phyloP scores from a whole-genome alignment of 2,113 vertebrate genomes.

The human (Homo sapiens) region DNA sequence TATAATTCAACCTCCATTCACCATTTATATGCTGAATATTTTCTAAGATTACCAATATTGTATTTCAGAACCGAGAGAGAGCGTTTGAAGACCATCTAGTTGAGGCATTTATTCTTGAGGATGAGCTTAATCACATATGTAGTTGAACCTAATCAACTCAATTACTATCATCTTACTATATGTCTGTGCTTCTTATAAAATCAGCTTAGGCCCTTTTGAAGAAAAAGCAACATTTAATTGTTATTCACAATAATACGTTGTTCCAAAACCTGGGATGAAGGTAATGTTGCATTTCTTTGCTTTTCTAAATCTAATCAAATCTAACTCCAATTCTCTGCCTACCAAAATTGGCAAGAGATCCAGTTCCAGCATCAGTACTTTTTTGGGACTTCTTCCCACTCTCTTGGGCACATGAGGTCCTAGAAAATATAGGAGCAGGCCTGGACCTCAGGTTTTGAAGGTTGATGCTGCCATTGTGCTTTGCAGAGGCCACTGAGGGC shows the following conservation, averaged over 20 bases:
- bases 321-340: not conserved
- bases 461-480: not conserved
- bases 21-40: not conserved
- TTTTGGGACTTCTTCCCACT: not conserved
- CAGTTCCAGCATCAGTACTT: not conserved
- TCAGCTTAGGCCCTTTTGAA: conserved; percentile 43
- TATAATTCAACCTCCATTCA: conserved; percentile 63
- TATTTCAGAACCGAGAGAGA: not conserved
- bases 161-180: conserved; percentile 15
- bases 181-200: conserved; percentile 33
- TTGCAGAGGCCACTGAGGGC: not conserved
- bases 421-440: not conserved
- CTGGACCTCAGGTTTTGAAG: not conserved
- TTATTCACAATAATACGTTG: not conserved
- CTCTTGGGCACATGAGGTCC: not conserved
- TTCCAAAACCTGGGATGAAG: not conserved
- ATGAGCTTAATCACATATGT: conserved; percentile 37
- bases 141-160: conserved; percentile 32
- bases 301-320: conserved; percentile 37
- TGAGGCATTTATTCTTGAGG: not conserved
- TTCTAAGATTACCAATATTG: not conserved
- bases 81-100: not conserved
- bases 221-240: conserved; percentile 2
- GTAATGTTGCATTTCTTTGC: not conserved
- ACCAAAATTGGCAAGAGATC: not conserved